phyloP scores from a whole-genome alignment of 2,888 invertebrate species.

The Gastrophysa polygoni region DNA sequence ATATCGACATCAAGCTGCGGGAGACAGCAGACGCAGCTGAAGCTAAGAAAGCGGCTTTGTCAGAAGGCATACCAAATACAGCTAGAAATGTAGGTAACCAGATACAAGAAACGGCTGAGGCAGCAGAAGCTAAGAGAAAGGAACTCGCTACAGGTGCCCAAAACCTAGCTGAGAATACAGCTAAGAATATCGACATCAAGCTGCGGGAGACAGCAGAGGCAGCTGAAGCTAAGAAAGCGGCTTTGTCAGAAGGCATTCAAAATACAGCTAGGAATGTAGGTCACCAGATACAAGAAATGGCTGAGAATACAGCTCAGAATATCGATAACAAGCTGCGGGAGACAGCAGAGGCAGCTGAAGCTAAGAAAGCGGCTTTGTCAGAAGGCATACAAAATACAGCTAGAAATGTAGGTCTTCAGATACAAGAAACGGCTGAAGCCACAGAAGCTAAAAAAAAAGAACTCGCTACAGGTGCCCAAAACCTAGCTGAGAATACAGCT shows the following conservation, averaged over 20 bases:
- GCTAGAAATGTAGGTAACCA: no score
- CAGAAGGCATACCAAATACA: conserved; percentile 23
- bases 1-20: conserved; percentile 64
- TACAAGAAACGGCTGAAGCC: conserved; percentile 28
- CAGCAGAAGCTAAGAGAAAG: conserved; percentile 32
- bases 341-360: conserved; percentile 35
- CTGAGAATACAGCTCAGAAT: conserved; percentile 33
- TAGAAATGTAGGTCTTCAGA: neutral
- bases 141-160: conserved; percentile 22
- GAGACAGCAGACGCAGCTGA: conserved; percentile 34
- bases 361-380: conserved; percentile 21
- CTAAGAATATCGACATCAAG: conserved; percentile 62
- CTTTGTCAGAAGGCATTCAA: conserved; percentile 19
- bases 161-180: conserved; percentile 14
- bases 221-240: conserved; percentile 32
- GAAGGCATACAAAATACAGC: conserved; percentile 29
- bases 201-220: conserved; percentile 61
- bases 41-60: conserved; percentile 21
- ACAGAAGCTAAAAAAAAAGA: conserved; percentile 32
- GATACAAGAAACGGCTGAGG: no score
- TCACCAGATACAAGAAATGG: conserved; percentile 26
- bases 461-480: conserved; percentile 21
- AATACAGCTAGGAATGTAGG: conserved; percentile 41
- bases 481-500: conserved; percentile 7
- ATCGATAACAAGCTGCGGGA: conserved; percentile 34